Conservation (phyloP, 2,113 vertebrate species). For the Vulpes lagopus region DNA sequence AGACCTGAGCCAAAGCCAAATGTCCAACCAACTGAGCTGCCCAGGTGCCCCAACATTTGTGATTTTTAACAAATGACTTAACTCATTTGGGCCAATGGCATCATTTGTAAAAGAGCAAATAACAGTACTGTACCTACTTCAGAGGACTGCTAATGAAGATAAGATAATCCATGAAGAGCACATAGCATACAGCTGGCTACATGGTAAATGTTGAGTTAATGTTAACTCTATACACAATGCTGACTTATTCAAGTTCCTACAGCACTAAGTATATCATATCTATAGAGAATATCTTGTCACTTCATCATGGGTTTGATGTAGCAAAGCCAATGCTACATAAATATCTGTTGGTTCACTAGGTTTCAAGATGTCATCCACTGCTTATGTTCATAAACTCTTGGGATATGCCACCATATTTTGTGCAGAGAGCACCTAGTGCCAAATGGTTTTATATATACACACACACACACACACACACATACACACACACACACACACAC, state of each 20-base stretch:
- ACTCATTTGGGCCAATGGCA: not conserved
- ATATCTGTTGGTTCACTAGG: not conserved
- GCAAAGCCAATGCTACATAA: conserved; percentile 5
- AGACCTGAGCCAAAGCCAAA: not conserved
- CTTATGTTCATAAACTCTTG: not conserved
- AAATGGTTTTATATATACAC: not conserved
- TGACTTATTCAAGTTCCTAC: not conserved
- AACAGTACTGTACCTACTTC: not conserved
- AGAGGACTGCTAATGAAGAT: not conserved
- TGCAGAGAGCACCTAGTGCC: not conserved
- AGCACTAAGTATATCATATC: not conserved
- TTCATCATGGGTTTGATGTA: not conserved
- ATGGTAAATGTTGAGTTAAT: not conserved
- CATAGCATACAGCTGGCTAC: not conserved
- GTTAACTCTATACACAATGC: not conserved
- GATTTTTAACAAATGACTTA: not conserved
- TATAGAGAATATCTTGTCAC: not conserved
- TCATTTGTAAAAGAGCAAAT: not conserved
- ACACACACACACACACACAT: not conserved
- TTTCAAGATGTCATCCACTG: not conserved
- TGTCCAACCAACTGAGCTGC: not conserved
- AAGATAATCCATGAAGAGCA: not conserved
- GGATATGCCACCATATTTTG: not conserved
- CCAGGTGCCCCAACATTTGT: not conserved
- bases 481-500: not conserved